Base-by-base conservation (phyloP, 2,888 invertebrate species). In the Chrysolina americana region DNA sequence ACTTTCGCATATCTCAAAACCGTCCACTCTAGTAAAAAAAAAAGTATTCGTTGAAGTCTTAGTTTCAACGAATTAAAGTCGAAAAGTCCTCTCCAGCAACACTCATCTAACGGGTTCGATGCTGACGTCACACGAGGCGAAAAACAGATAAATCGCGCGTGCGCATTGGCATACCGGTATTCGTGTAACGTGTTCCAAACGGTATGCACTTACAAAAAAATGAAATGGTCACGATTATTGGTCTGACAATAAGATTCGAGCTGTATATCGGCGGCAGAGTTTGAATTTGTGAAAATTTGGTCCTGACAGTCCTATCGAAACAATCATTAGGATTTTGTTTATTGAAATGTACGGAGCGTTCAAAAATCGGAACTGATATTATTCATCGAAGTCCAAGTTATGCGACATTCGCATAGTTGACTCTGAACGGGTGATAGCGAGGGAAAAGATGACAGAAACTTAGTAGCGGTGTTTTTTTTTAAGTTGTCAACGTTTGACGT, bases 131-230 rank as follows among this genome's bases (percentile, higher is more conserved):
- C 19, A 10, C 13, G 11, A 13, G 13, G 21, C 4, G 21, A 13
- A 23, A 23, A 9, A 21, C 17, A 0, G 2, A 21, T 21, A 2
- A 21, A 23, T 21, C 21, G 53, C 53, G 53, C 53, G 19, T 11
- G 23, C 53, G 23, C 21, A 21, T 1, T 19, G 11, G 23, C 21
- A 53, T 53, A 21, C 53, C 53, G 4, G 41, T 65, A 50, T 56
- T 68, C 41, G 15, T 19, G 53, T 53, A 13, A 53, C 21, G 53
- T 21, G 53, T 59, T 62, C 48, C 62, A 74, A 73, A 73, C 36
- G 68, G 44, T 48, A 15, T 73, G 65, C 77, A 84, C 85, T 84
- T 85, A 84, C 85, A 84, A 85, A 82, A 83, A 82, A 80, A 84
- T 82, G 80, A 83, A 81, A 83, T 82, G 83, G 78, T 84, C 83